phyloP scores from a whole-genome alignment of 2,797 vertebrate species.

The Tapera naevia region DNA sequence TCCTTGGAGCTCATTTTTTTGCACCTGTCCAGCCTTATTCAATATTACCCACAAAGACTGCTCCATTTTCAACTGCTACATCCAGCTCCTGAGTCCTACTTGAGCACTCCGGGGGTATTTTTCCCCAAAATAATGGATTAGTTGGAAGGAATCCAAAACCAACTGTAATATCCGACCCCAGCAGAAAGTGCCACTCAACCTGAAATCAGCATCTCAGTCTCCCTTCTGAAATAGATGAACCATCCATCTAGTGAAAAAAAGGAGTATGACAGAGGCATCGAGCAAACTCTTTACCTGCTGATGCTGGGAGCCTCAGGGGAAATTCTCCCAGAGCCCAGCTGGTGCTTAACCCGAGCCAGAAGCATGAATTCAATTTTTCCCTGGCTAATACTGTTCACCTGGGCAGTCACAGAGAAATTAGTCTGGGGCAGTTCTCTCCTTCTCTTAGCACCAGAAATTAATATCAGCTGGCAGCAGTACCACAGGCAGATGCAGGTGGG shows the following conservation, averaged over 20 bases:
- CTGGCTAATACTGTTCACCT: background rate
- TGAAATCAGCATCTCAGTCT: background rate
- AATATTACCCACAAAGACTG: background rate
- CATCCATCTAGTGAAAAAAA: background rate
- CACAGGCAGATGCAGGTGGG: background rate
- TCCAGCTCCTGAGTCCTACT: background rate
- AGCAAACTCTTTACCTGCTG: background rate
- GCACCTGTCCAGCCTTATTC: background rate
- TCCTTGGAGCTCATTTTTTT: background rate
- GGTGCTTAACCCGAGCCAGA: background rate
- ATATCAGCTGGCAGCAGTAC: background rate
- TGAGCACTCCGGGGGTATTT: background rate
- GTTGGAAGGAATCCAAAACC: background rate
- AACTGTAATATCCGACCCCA: rapidly evolving
- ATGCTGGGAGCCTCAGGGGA: background rate
- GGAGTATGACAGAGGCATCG: background rate
- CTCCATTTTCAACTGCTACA: background rate
- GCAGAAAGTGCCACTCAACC: background rate
- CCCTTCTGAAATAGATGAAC: background rate
- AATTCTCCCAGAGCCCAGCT: background rate
- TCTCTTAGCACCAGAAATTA: background rate
- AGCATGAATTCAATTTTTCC: background rate
- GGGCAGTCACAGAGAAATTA: background rate
- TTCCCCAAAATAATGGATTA: background rate
- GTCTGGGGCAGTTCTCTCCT: background rate